phyloP scores from a whole-genome alignment of 2,113 vertebrate genomes.

The Scopus umbretta region DNA sequence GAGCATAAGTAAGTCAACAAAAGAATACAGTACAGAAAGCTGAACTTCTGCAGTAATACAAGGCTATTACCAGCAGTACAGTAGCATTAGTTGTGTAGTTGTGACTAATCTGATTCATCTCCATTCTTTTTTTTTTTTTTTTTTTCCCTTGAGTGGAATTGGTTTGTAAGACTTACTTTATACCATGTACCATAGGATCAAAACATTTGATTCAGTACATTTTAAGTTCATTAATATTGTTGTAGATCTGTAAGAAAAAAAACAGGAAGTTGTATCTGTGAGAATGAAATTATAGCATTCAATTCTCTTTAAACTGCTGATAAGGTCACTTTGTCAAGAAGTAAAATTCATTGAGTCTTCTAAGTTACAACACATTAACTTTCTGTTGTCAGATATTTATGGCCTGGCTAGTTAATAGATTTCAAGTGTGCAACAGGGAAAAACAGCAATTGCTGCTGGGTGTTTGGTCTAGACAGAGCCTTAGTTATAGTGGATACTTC shows the following conservation, averaged over 20 bases:
- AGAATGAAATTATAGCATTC: background rate
- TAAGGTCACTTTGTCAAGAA: background rate
- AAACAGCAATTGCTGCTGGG: background rate
- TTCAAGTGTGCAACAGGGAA: background rate
- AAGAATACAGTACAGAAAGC: background rate
- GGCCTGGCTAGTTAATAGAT: background rate
- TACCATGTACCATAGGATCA: background rate
- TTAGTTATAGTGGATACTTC: background rate
- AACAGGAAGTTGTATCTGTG: background rate
- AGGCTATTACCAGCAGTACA: background rate
- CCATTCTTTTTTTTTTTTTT: background rate
- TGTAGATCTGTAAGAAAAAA: background rate
- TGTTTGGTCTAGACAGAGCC: background rate
- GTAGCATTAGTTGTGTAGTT: background rate
- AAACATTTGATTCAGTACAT: background rate
- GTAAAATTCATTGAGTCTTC: background rate
- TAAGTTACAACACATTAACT: background rate
- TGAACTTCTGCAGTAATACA: background rate
- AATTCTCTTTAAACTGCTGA: background rate
- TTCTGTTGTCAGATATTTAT: background rate
- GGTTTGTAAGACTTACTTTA: background rate
- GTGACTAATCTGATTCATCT: background rate
- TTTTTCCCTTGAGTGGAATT: background rate
- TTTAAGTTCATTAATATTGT: background rate
- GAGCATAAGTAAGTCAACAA: rapidly evolving